Percentiles rank a stretch among this genome's conserved stretches.
phyloP scores from a whole-genome alignment of 1,140 invertebrate genomes.

The Drosophila tani region DNA sequence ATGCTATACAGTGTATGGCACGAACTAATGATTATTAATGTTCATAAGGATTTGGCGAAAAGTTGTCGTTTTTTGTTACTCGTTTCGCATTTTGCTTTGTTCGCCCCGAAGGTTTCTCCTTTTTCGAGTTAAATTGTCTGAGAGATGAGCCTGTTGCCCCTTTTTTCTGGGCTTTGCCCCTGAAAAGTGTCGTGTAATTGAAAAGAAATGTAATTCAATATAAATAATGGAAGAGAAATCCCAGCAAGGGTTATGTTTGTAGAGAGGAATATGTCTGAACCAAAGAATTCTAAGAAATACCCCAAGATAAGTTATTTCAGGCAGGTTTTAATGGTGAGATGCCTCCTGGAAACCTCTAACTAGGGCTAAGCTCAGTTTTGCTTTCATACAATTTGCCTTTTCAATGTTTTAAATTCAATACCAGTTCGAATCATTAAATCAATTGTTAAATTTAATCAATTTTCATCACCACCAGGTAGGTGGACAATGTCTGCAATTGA shows the following conservation, averaged over 20 bases:
- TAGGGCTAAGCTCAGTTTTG: too few species aligned
- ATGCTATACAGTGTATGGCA: constrained; percentile 37
- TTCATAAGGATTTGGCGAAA: constrained; percentile 71
- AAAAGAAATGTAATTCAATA: constrained; percentile 50
- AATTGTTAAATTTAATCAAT: constrained; percentile 15
- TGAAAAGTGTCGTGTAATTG: constrained; percentile 61
- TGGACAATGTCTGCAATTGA: constrained; percentile 27
- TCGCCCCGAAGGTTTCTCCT: constrained; percentile 24
- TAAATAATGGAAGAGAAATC: constrained; percentile 6
- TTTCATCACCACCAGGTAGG: not conserved
- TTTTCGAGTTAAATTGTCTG: constrained; percentile 60
- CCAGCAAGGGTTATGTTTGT: constrained; percentile 5
- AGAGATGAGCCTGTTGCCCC: constrained; percentile 57
- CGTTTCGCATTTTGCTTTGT: constrained; percentile 35
- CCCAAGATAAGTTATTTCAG: too few species aligned
- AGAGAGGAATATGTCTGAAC: not conserved
- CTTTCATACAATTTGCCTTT: not conserved
- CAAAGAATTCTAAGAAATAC: not conserved
- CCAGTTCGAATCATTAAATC: too few species aligned
- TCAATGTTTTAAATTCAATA: not conserved
- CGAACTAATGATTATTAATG: constrained; percentile 80
- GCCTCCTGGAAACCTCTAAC: too few species aligned
- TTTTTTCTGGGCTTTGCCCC: not conserved
- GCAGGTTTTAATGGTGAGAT: too few species aligned
- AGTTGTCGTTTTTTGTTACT: constrained; percentile 39